A percentile compares a stretch with the other conserved stretches of the same genome.
Conservation (phyloP, 2,888 invertebrate genomes). For the Asteroscopus sphinx region DNA sequence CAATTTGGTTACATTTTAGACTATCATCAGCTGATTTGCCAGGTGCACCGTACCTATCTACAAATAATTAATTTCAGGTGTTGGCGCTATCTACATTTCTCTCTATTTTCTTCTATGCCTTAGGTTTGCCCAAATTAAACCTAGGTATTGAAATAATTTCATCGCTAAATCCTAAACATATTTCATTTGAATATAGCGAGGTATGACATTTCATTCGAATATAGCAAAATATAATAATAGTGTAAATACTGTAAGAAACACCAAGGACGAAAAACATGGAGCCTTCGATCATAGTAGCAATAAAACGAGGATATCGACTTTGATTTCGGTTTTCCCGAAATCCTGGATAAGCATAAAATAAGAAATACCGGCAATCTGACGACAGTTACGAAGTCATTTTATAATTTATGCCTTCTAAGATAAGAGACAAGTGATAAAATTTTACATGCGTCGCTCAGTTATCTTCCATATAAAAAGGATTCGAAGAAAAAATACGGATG, state of each 20-base stretch:
- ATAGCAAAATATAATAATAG: too few relatives aligned
- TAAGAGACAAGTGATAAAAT: conserved; percentile 32
- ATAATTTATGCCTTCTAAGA: conserved; percentile 37
- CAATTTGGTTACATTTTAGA: conserved; percentile 13
- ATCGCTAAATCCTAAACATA: too few relatives aligned
- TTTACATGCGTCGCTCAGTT: conserved; percentile 19
- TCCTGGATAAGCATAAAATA: conserved; percentile 1
- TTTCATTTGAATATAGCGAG: too few relatives aligned
- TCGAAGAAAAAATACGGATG: conserved; percentile 33
- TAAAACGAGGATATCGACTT: conserved; percentile 10
- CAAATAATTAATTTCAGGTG: too few relatives aligned
- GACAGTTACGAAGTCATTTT: conserved; percentile 26
- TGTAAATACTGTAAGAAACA: not conserved
- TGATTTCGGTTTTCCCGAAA: conserved; percentile 24
- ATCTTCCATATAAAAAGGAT: conserved; percentile 16
- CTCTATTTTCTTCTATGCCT: too few relatives aligned
- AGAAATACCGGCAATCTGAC: conserved; percentile 14
- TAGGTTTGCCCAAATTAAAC: too few relatives aligned
- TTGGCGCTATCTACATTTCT: too few relatives aligned
- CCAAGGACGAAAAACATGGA: not conserved
- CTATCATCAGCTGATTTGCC: not conserved
- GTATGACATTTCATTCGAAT: too few relatives aligned
- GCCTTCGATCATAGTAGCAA: not conserved
- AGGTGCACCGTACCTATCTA: too few relatives aligned
- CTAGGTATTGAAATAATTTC: too few relatives aligned